A percentile compares a stretch with the other conserved stretches of the same genome.
Evolutionary conservation across 2,113 vertebrate species (phyloP).

Genomic region (Mohoua ochrocephala): DNA sequence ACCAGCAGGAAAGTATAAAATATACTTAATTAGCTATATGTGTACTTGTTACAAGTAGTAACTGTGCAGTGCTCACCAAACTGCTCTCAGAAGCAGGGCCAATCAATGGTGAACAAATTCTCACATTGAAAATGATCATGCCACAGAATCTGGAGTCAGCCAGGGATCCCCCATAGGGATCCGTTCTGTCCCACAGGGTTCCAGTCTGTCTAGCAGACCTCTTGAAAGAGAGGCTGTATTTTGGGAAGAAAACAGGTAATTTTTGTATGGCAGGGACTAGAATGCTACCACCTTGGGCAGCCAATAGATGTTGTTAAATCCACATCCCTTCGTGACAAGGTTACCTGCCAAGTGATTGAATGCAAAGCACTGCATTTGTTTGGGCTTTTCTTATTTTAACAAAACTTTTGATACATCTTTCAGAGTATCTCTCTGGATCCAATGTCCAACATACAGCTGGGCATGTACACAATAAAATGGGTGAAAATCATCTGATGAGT

Average conservation of each 20-base stretch:
- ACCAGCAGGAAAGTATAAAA: not conserved
- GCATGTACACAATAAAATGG: not conserved
- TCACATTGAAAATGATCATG: not conserved
- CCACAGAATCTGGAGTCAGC: not conserved
- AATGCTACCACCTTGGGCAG: not conserved
- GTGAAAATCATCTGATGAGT: not conserved
- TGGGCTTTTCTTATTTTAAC: not conserved
- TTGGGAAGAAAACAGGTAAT: not conserved
- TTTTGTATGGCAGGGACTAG: not conserved
- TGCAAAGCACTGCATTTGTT: not conserved
- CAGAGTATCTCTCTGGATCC: not conserved
- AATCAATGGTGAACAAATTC: not conserved
- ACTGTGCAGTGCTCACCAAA: not conserved
- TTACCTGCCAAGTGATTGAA: not conserved
- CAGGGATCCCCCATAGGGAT: fast-evolving
- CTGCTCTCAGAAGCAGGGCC: not conserved
- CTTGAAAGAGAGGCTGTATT: not conserved
- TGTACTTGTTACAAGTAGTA: not conserved
- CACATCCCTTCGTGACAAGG: not conserved
- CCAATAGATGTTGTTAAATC: not conserved
- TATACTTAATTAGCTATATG: not conserved
- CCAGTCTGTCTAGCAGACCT: not conserved
- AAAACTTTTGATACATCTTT: not conserved
- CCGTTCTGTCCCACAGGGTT: fast-evolving
- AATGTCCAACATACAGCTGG: not conserved